Conservation (phyloP, 2,797 vertebrate genomes). For the Danio albolineatus region DNA sequence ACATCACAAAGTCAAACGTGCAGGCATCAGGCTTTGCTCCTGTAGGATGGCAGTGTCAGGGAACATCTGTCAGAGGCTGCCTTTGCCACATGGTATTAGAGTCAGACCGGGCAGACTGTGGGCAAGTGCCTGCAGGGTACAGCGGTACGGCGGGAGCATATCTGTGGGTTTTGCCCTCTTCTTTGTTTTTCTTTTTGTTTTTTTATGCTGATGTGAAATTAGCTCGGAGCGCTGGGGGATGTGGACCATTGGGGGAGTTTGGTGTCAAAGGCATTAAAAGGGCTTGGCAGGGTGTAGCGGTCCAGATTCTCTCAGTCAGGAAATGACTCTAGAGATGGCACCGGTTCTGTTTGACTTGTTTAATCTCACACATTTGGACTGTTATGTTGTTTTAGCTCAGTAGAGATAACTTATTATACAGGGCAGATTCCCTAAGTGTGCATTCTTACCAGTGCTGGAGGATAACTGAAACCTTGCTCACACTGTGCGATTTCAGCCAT, state of each 20-base stretch:
- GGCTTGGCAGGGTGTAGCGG: conserved; percentile 53
- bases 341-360: conserved; percentile 71
- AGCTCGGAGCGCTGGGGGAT: conserved; percentile 3
- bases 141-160: conserved; percentile 68
- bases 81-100: conserved; percentile 81
- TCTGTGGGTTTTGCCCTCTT: conserved; percentile 69
- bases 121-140: conserved; percentile 66
- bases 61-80: conserved; percentile 87
- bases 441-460: background rate
- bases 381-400: conserved; percentile 80
- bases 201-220: conserved; percentile 21
- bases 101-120: conserved; percentile 73
- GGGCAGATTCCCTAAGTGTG: conserved; percentile 65
- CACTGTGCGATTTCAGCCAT: no score
- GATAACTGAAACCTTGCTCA: background rate
- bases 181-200: conserved; percentile 18
- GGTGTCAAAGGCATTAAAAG: conserved; percentile 66
- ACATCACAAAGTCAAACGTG: conserved; percentile 45
- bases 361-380: conserved; percentile 77
- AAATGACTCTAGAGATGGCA: conserved; percentile 13
- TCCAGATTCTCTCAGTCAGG: conserved; percentile 23
- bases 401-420: conserved; percentile 76
- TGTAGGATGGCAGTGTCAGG: conserved; percentile 82
- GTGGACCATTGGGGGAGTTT: conserved; percentile 53
- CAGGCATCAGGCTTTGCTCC: conserved; percentile 61